Base-by-base conservation (phyloP, 2,888 invertebrate genomes). In the Trachelus iudaicus region DNA sequence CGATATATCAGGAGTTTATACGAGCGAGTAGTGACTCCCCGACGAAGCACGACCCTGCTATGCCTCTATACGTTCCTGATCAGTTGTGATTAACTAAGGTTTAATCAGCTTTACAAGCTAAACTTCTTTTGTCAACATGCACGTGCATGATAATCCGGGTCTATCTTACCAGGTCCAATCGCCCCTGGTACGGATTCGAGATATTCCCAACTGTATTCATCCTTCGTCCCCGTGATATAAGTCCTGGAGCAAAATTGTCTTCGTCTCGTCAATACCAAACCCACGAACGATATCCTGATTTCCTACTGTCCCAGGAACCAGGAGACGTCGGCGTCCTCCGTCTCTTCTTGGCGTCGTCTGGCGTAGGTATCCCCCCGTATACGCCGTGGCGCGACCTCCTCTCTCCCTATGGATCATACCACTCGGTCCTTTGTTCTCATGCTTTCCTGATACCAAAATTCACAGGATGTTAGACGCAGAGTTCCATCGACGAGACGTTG, bases 91-190 rank as follows among this genome's bases (percentile, higher is more conserved):
- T 90, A 90, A 90, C 89, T 89, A 89, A 90, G 90, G 90, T 90
- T 90, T 90, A 90, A 90, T 90, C 90, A 90, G 90, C 90, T 90
- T 90, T 90, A 89, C 90, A 89, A 89, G 90, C 90, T 89, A 90
- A 90, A 90, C 90, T 90, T 89, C 89, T 89, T 90, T 90, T 89
- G 89, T 89, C 90, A 89, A 88, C 90, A 88, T 89, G 89, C 89
- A 88, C 86, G 89, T 88, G 88, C 88, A 89, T 90, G 90, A 89
- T 90, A 90, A 90, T 90, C 90, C 90, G 85, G 82, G 85, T 83
- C 87, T 87, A 89, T 89, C 88, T 87, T 86, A 83, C 81, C 82
- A 83, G 80, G 81, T 56, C 56, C 56, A 1, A 23, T 23, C 56
- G 56, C 23, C 56, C 23, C 56, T 56, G 81, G 37, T 73, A 69